Evolutionary conservation across 1,140 invertebrate species (phyloP), one percentile per base, ranked within the genome.

Genomic region (Drosophila arawakana): DNA sequence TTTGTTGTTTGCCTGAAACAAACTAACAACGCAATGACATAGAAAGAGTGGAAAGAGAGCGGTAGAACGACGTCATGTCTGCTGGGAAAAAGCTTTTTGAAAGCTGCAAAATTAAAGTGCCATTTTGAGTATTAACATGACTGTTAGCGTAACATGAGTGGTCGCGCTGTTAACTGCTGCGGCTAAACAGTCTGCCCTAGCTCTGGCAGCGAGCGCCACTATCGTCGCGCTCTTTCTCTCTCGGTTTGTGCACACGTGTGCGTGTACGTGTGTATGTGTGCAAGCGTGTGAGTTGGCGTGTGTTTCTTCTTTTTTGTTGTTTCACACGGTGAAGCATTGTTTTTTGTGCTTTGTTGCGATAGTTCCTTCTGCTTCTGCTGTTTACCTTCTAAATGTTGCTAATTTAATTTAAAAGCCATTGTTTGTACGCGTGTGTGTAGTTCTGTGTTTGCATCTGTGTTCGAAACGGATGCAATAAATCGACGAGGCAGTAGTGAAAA

Each of bases 371-470:
- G 21, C 70, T 52, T 39, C 39, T 39, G 21, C 41, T 55, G 34
- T 69, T 61, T 61, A 58, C 25, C 58, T 30, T 37, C 59, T 39
- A 55, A 76, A 68, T 76, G n/a, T 49, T 71, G 58, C 69, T 76
- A 86, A 78, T 81, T 79, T 52, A 88, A 82, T 86, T 88, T 70
- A 62, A 75, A 43, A 52, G 69, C 35, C 73, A 78, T 68, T 54
- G 47, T 41, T 34, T 21, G 13, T 39, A 41, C 11, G 9, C 58
- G 13, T 49, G 11, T 68, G 13, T 49, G 11, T 61, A 7, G 41
- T 2, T 44, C 10, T 44, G 10, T 50, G 11, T 34, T 25, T 52
- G 18, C 41, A 37, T 15, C 52, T 55, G 52, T 25, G 11, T 44
- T 6, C 6, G 18, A 37, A 44, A 39, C 54, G 39, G 37, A 44